Base-by-base conservation (phyloP, 2,113 vertebrate genomes). In the Hippocampus barbouri region DNA sequence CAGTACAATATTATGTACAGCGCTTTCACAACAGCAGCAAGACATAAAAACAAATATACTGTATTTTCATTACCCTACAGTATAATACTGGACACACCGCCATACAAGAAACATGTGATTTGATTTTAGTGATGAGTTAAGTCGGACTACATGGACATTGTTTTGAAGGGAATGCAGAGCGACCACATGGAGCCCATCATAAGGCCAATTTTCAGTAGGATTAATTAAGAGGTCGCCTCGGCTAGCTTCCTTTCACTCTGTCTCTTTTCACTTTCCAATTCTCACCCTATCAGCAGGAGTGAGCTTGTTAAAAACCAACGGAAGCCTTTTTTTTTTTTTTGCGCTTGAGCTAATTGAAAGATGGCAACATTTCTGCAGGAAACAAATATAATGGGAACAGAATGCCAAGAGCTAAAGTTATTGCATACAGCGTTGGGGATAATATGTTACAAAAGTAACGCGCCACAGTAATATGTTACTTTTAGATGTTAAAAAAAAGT, bases 191-290 rank as follows among this genome's bases (percentile, higher is more conserved):
- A 45, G 63, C 63, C 45, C 63, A 41, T 21, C 20, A 40, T 15
- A 34, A 27, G 40, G 68, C 71, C 41, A 25, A 67, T 4, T n/a
- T 12, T 61, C n/a, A n/a, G 57, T 16, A 45, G 63, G 53, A 66
- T 45, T 68, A 40, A 72, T 74, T 62, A 69, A 73, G 40, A 68
- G 71, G 10, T 23, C 3, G 8, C 34, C n/a, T 62, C 34, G 40
- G 18, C 18, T 18, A 1, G 45, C 9, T 68, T 53, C 47, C 47
- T 34, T 41, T 41, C 16, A 18, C n/a, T 53, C 40, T 65, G 59
- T 34, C 27, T 61, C 21, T 67, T 30, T 67, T 38, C 27, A 68
- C 16, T 53, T 34, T 34, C 27, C 47, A 68, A 21, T 68, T 20
- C 49, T 45, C 63, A 70, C 27, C 34, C 27, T 45, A 15, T 51